Evolutionary conservation across 2,113 vertebrate genomes (phyloP).

Genomic region (Cacatua alba): DNA sequence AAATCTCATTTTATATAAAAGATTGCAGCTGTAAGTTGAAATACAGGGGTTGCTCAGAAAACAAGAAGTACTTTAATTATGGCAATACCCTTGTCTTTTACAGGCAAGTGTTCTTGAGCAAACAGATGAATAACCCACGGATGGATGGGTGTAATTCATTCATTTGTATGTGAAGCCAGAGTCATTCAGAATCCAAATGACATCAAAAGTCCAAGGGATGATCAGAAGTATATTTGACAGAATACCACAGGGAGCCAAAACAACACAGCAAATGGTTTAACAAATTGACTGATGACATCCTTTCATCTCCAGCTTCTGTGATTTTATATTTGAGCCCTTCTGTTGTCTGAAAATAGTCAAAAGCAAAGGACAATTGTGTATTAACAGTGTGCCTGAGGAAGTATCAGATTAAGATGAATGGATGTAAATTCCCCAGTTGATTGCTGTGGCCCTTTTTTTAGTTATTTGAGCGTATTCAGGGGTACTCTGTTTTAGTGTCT

Average conservation of each 20-base stretch:
- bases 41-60: background rate
- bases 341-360: background rate
- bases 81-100: background rate
- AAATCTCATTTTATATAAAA: background rate
- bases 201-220: background rate
- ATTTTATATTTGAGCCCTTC: background rate
- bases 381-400: background rate
- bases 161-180: conserved; percentile 22
- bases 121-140: conserved; percentile 28
- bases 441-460: background rate
- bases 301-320: background rate
- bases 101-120: conserved; percentile 7
- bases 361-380: background rate
- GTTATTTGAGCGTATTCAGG: background rate
- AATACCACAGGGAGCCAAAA: background rate
- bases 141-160: conserved; percentile 33
- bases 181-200: conserved; percentile 2
- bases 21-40: background rate
- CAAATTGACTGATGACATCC: background rate
- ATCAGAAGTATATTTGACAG: background rate
- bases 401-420: background rate
- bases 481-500: background rate
- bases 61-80: background rate
- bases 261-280: background rate
- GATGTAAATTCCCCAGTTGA: background rate